Base-by-base conservation (phyloP, 2,797 vertebrate species). In the Coregonus suidteri region DNA sequence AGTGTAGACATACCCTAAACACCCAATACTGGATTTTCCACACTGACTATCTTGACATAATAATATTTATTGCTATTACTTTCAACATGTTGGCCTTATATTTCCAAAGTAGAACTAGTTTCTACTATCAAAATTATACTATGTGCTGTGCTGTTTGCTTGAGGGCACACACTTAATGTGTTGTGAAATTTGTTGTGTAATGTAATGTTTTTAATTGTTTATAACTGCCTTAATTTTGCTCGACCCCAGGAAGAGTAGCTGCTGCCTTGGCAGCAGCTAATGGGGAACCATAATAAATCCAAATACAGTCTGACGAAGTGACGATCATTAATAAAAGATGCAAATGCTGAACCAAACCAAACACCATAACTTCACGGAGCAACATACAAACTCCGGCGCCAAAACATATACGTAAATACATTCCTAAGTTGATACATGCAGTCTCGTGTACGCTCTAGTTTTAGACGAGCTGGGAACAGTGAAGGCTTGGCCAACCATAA, bases 401-500 rank as follows among this genome's bases (percentile, higher is more conserved):
- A 16, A 34, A 56, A 73, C 52, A 73, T 16, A 31, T 54, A 52
- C 53, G 86, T 84, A 88, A 83, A 86, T 88, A 82, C 81, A 84
- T 81, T 81, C 76, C 59, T 56, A 76, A 81, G 87, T 20, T 72
- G 74, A 90, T 85, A 88, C 62, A 75, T 77, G 37, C 64, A 82
- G 79, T 83, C 34, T 79, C 69, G 75, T 87, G 79, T 64, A 25
- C 9, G 25, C 20, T 64, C 7, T 64, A 64, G 59, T 64, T 88
- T 88, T 83, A 86, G 82, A 88, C 87, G 85, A 88, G 85, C 87
- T 87, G 86, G 88, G 89, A 86, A 88, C 14, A 72, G 81, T 0
- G 25, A 81, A 66, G 62, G 67, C 68, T 70, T 18, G 35, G 37
- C 16, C n/a, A 18, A 37, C 35, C 16, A 69, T 69, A n/a, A 69